phyloP scores from a whole-genome alignment of 2,888 invertebrate genomes.

The Phymatocera aterrima region DNA sequence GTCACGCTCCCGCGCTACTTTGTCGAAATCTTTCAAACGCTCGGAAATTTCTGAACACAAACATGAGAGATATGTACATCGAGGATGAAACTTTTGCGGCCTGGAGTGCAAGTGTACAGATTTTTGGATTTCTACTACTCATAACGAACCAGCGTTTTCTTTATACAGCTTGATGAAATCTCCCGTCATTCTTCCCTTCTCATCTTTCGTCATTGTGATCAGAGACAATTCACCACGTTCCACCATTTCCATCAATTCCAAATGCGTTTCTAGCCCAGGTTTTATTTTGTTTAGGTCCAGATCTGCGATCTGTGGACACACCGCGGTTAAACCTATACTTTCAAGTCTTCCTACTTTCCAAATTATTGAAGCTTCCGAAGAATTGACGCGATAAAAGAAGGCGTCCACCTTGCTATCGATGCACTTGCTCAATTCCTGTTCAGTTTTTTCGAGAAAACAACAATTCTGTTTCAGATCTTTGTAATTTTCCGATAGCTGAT shows the following conservation, averaged over 20 bases:
- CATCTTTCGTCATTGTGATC: conserved; percentile 31
- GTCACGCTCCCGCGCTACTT: conserved; percentile 22
- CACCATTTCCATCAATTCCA: conserved; percentile 41
- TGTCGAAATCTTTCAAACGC: conserved; percentile 38
- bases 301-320: conserved; percentile 24
- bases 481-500: conserved; percentile 9
- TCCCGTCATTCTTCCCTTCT: conserved; percentile 32
- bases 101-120: not conserved
- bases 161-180: conserved; percentile 34
- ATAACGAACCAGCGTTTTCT: conserved; percentile 17
- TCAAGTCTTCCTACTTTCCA: not conserved
- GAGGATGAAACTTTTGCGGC: too few species aligned
- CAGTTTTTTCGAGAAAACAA: conserved; percentile 3
- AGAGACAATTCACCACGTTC: conserved; percentile 42
- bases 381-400: not conserved
- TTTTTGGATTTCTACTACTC: not conserved
- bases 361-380: too few species aligned
- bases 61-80: not conserved
- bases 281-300: conserved; percentile 29
- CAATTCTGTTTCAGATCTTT: conserved; percentile 25
- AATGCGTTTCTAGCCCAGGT: conserved; percentile 31
- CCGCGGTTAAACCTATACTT: not conserved
- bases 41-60: conserved; percentile 23
- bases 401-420: conserved; percentile 22
- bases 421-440: conserved; percentile 11